Evolutionary conservation across 2,113 vertebrate species (phyloP).

Genomic region (Chauna torquata): DNA sequence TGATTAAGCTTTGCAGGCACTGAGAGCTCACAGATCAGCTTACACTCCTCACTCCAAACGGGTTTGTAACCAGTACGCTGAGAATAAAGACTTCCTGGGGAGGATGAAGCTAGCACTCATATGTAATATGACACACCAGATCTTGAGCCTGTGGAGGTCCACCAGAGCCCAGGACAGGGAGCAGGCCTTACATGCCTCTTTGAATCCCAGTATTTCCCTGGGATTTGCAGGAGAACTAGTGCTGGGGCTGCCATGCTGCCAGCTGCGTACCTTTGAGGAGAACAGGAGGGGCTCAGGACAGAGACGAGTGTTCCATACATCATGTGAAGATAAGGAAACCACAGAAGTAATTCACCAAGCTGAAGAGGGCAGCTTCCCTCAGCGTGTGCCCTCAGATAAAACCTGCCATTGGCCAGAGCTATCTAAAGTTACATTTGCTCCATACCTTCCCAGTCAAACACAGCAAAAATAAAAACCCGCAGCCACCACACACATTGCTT

Average conservation of each 20-base stretch:
- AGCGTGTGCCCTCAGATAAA: background rate
- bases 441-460: background rate
- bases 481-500: background rate
- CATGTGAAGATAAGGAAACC: background rate
- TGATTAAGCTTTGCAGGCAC: constrained; percentile 32
- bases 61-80: background rate
- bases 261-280: background rate
- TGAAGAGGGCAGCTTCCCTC: background rate
- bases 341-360: background rate
- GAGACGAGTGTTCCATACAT: background rate
- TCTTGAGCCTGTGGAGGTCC: background rate
- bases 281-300: background rate
- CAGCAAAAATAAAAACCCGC: background rate
- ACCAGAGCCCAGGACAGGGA: background rate
- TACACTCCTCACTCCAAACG: background rate
- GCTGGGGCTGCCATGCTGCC: background rate
- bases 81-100: constrained; percentile 36
- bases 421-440: background rate
- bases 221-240: background rate
- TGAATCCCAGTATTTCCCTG: background rate
- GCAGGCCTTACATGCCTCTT: background rate
- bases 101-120: background rate
- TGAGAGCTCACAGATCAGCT: background rate
- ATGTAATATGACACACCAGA: background rate
- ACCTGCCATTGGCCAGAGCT: background rate